A percentile compares a stretch with the other conserved stretches of the same genome.
Evolutionary conservation across 2,797 vertebrate species (phyloP).

Genomic region (Semaprochilodus insignis): DNA sequence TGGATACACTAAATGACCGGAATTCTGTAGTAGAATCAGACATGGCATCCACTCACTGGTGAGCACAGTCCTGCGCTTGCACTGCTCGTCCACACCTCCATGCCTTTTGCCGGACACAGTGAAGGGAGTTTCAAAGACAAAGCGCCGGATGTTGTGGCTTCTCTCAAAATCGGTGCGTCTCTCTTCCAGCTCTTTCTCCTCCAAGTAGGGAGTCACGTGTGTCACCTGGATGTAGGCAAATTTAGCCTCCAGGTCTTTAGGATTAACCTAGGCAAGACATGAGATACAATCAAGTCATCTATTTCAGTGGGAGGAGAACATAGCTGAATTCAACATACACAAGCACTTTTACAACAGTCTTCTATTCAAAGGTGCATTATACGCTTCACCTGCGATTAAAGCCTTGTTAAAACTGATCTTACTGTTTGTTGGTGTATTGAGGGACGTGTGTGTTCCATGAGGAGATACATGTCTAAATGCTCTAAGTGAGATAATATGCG

Average conservation of each 20-base stretch:
- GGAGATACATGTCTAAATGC: no score
- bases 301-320: neutral
- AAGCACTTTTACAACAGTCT: neutral
- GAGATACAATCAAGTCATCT: neutral
- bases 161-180: constrained; percentile 96
- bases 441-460: neutral
- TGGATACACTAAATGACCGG: neutral
- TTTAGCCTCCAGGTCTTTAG: constrained; percentile 95
- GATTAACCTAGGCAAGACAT: constrained; percentile 84
- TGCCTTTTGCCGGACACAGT: constrained; percentile 93
- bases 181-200: constrained; percentile 95
- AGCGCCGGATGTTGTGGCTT: constrained; percentile 95
- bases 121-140: constrained; percentile 97
- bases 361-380: constrained; percentile 1
- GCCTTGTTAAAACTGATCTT: neutral
- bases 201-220: constrained; percentile 90
- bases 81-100: constrained; percentile 95
- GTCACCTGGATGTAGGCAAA: constrained; percentile 99
- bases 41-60: constrained; percentile 83
- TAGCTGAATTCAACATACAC: neutral
- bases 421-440: neutral
- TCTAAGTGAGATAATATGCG: neutral
- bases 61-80: constrained; percentile 91
- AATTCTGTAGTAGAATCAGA: neutral
- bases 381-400: neutral